Percentiles rank a stretch among this genome's conserved stretches.
phyloP scores from a whole-genome alignment of 92 coral and sea anemone genomes.

The Epizoanthus rinbou region DNA sequence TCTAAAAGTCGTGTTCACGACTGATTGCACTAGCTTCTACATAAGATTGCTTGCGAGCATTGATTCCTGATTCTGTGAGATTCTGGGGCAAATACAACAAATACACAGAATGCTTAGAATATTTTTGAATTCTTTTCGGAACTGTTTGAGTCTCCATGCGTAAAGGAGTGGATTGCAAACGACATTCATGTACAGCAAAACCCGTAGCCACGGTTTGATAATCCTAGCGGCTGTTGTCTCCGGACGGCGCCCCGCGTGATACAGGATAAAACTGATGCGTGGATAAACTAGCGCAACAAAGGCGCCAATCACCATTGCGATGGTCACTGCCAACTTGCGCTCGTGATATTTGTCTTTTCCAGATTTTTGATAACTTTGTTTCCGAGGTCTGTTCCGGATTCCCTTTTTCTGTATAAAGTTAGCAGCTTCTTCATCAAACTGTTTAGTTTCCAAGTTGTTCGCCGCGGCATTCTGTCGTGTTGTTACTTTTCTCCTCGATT shows the following conservation, averaged over 20 bases:
- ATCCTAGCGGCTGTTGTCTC: conserved; percentile 32
- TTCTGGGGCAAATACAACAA: too few species aligned
- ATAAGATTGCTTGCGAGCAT: too few species aligned
- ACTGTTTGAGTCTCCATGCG: conserved; percentile 72
- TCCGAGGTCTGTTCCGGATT: neutral
- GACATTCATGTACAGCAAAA: conserved; percentile 66
- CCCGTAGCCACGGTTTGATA: conserved; percentile 65
- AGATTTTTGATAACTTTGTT: neutral
- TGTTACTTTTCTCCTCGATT: neutral
- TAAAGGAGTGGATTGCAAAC: conserved; percentile 70
- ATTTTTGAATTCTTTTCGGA: conserved; percentile 61
- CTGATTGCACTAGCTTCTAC: too few species aligned
- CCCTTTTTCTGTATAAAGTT: conserved; percentile 16
- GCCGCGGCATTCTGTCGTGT: neutral
- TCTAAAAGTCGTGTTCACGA: too few species aligned
- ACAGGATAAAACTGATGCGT: conserved; percentile 65
- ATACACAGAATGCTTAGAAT: too few species aligned
- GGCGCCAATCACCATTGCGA: conserved; percentile 64
- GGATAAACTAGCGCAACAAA: conserved; percentile 74
- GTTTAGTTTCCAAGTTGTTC: neutral
- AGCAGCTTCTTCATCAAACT: neutral
- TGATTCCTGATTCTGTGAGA: too few species aligned
- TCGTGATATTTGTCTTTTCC: conserved; percentile 52
- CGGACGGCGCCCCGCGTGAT: conserved; percentile 38
- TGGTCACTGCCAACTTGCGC: conserved; percentile 71